Conservation (phyloP, 2,888 invertebrate species). For the Morpho deidamia region DNA sequence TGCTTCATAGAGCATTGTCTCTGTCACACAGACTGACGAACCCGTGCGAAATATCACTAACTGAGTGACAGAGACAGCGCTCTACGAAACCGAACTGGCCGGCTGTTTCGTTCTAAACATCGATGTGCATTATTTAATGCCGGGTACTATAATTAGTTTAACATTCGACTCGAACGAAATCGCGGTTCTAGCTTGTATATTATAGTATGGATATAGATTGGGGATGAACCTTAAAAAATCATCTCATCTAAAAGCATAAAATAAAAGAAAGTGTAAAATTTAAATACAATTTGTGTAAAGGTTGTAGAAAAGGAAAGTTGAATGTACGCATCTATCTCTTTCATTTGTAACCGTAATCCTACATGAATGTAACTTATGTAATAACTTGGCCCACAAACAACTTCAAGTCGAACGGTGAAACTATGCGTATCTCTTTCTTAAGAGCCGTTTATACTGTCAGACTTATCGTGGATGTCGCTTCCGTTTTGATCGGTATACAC, state of each 20-base stretch:
- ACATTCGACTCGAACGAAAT: too few relatives aligned
- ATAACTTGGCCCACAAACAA: slow-evolving; percentile 12
- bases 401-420: slow-evolving; percentile 10
- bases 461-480: background rate
- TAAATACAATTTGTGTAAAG: background rate
- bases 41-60: too few relatives aligned
- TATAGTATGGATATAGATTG: too few relatives aligned
- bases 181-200: too few relatives aligned
- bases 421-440: slow-evolving; percentile 9
- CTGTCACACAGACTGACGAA: too few relatives aligned
- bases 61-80: too few relatives aligned
- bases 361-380: slow-evolving; percentile 6
- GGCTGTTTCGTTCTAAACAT: too few relatives aligned
- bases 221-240: background rate
- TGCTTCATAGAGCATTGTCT: too few relatives aligned
- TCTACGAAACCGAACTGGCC: too few relatives aligned
- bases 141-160: too few relatives aligned
- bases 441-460: slow-evolving; percentile 4
- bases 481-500: background rate
- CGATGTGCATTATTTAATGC: too few relatives aligned
- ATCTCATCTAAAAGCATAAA: background rate
- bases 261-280: background rate
- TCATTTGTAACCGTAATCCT: background rate
- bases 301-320: slow-evolving; percentile 8
- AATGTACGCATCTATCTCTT: background rate